phyloP scores from a whole-genome alignment of 2,888 invertebrate genomes.

The Byasa hedistus region DNA sequence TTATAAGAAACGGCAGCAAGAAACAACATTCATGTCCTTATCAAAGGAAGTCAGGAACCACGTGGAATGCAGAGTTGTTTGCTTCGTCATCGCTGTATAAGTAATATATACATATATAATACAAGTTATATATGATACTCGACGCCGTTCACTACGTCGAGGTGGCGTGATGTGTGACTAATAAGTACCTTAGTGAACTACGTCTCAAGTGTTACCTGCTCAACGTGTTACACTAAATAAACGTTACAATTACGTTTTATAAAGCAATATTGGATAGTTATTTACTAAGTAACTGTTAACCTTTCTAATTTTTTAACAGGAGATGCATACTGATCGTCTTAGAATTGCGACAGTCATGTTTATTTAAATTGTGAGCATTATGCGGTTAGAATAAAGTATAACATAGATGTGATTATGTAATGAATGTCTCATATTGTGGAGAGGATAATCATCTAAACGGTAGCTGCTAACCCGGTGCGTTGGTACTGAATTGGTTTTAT shows the following conservation, averaged over 20 bases:
- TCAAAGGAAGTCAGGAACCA: slow-evolving; percentile 38
- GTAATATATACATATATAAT: slow-evolving; percentile 19
- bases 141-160: slow-evolving; percentile 29
- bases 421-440: not conserved
- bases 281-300: slow-evolving; percentile 9
- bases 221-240: slow-evolving; percentile 14
- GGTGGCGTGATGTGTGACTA: slow-evolving; percentile 45
- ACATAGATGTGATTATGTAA: slow-evolving; percentile 9
- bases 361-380: slow-evolving; percentile 16
- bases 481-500: slow-evolving; percentile 22
- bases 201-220: slow-evolving; percentile 25
- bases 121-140: slow-evolving; percentile 10
- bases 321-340: slow-evolving; percentile 9
- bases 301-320: slow-evolving; percentile 22
- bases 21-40: slow-evolving; percentile 31
- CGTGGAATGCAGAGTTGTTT: slow-evolving; percentile 43
- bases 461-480: slow-evolving; percentile 14
- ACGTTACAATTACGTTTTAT: slow-evolving; percentile 4
- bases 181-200: slow-evolving; percentile 34
- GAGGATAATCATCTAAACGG: not conserved
- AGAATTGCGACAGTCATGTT: slow-evolving; percentile 16
- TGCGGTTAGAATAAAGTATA: slow-evolving; percentile 5
- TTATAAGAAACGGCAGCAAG: slow-evolving; percentile 23
- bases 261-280: slow-evolving; percentile 5
- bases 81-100: slow-evolving; percentile 37